phyloP scores from a whole-genome alignment of 2,113 vertebrate genomes.

The Corapipo altera region DNA sequence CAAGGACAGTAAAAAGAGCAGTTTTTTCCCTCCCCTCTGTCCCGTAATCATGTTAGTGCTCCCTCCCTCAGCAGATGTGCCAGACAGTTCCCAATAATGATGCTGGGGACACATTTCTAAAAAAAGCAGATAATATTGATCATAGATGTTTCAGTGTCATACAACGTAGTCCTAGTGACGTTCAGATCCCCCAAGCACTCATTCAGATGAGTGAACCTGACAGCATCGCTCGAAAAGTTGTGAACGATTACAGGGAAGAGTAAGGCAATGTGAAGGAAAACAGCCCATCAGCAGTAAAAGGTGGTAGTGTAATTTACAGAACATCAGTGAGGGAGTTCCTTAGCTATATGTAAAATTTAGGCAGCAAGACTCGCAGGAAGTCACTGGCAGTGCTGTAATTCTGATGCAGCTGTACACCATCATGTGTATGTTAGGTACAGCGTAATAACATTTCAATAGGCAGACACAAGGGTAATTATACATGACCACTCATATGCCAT shows the following conservation, averaged over 20 bases:
- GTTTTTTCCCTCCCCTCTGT: not conserved
- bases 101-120: not conserved
- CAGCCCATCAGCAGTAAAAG: not conserved
- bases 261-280: not conserved
- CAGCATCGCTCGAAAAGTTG: not conserved
- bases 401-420: not conserved
- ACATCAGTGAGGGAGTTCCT: not conserved
- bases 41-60: not conserved
- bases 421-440: not conserved
- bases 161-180: not conserved
- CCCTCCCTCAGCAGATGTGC: not conserved
- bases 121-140: not conserved
- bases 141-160: not conserved
- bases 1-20: not conserved
- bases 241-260: not conserved
- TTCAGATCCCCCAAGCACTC: not conserved
- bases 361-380: not conserved
- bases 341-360: not conserved
- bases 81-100: not conserved
- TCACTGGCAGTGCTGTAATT: not conserved
- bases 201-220: not conserved
- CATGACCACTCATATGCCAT: not conserved
- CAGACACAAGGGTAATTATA: not conserved
- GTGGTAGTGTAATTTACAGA: not conserved
- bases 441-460: not conserved